These are phyloP conservation scores for Poeciliopsis turneri DNA, from an alignment of 2,797 vertebrate genomes.

Conservation along the genomic window DNA sequence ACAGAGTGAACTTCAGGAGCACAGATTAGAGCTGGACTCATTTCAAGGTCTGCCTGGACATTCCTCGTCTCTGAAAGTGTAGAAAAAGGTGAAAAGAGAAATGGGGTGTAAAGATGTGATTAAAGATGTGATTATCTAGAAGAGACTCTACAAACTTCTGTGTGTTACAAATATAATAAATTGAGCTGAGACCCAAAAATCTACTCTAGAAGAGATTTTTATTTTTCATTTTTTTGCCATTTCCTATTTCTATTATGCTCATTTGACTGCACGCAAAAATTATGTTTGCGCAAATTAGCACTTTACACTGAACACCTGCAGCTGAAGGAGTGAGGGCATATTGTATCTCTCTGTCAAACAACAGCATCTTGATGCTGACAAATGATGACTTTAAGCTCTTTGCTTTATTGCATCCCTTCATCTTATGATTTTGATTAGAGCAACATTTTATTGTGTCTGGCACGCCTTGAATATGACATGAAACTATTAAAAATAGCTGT, in stretches of 20 bases:
- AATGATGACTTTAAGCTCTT: not conserved
- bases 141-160: not conserved
- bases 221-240: not conserved
- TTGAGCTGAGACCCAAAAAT: not conserved
- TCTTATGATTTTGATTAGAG: not conserved
- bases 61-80: not conserved
- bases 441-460: not conserved
- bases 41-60: not conserved
- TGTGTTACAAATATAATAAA: not conserved
- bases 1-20: too few species aligned
- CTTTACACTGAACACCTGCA: slow-evolving; percentile 3
- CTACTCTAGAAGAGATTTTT: not conserved
- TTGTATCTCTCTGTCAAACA: not conserved
- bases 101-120: not conserved
- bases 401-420: not conserved
- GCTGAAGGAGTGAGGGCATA: not conserved
- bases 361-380: not conserved
- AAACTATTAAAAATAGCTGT: not conserved
- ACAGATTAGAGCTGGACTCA: not conserved
- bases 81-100: not conserved
- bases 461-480: not conserved
- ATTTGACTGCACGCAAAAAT: not conserved
- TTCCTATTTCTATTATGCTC: not conserved
- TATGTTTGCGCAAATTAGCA: not conserved
- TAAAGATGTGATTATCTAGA: not conserved